phyloP scores from a whole-genome alignment of 2,888 invertebrate species.

The Catocala sponsa region DNA sequence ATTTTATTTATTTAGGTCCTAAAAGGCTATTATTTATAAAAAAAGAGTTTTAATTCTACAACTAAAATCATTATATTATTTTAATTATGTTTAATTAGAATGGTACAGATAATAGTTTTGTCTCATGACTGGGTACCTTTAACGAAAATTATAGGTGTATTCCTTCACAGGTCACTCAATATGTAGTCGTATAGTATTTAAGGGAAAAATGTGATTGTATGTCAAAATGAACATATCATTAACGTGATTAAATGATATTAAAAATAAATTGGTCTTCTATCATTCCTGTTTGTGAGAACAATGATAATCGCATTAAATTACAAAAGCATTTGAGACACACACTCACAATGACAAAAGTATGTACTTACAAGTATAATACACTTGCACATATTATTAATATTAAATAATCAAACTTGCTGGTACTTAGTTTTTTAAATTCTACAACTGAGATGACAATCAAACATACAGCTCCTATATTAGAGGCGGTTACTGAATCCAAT shows the following conservation, averaged over 20 bases:
- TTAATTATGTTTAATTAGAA: not conserved
- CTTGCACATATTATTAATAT: too few species aligned
- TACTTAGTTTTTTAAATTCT: too few species aligned
- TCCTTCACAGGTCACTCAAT: constrained; percentile 30
- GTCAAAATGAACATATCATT: constrained; percentile 75
- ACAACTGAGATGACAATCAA: too few species aligned
- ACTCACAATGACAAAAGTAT: too few species aligned
- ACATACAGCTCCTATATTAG: too few species aligned
- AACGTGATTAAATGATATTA: constrained; percentile 68
- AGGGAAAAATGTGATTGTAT: constrained; percentile 72
- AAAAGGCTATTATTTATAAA: constrained; percentile 13
- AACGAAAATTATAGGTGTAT: constrained; percentile 16
- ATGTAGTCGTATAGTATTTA: constrained; percentile 51
- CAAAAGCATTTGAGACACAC: too few species aligned
- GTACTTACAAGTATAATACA: too few species aligned
- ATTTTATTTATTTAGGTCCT: constrained; percentile 6
- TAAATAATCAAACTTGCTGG: too few species aligned
- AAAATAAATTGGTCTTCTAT: constrained; percentile 57
- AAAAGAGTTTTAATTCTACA: constrained; percentile 2
- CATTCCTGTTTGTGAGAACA: constrained; percentile 27
- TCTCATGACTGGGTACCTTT: constrained; percentile 8
- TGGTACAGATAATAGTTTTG: constrained; percentile 4
- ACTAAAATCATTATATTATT: not conserved
- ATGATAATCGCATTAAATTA: too few species aligned
- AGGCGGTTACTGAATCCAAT: too few species aligned